These are phyloP conservation scores for Liodrosophila aerea DNA, from an alignment of 2,888 invertebrate genomes.

Conservation along the genomic window DNA sequence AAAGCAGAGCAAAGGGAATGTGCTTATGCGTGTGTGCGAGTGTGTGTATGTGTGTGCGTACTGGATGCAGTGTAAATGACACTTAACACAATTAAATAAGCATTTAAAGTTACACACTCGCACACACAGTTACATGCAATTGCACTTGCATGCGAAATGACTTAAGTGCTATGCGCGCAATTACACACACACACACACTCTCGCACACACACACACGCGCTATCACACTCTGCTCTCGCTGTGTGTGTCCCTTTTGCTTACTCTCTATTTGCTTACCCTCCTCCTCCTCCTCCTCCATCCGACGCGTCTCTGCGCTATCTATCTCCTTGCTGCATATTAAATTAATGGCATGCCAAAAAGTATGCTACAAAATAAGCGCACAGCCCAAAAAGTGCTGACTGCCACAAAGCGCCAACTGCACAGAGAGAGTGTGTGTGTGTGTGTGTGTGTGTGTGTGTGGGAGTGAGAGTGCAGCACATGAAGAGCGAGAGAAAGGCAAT, in stretches of 20 bases:
- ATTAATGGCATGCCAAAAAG: slow-evolving; percentile 70
- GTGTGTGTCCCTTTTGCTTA: neutral
- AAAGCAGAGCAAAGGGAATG: slow-evolving; percentile 4
- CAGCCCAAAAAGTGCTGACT: slow-evolving; percentile 52
- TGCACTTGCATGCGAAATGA: slow-evolving; percentile 31
- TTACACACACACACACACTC: slow-evolving; percentile 34
- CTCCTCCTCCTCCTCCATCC: too few relatives aligned
- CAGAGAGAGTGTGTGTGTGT: neutral
- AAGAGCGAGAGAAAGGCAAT: slow-evolving; percentile 13
- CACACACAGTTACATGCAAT: slow-evolving; percentile 11
- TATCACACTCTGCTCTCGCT: neutral
- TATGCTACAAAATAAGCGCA: slow-evolving; percentile 53
- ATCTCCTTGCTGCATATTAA: slow-evolving; percentile 55
- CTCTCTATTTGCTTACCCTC: neutral
- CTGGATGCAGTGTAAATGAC: slow-evolving; percentile 67
- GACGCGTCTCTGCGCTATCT: neutral
- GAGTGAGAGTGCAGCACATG: neutral
- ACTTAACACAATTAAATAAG: slow-evolving; percentile 78
- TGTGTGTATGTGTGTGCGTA: slow-evolving; percentile 8
- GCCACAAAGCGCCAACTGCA: slow-evolving; percentile 36
- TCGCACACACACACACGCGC: neutral
- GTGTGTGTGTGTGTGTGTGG: too few relatives aligned
- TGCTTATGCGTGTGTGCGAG: slow-evolving; percentile 2
- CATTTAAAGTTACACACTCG: slow-evolving; percentile 65
- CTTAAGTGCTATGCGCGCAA: slow-evolving; percentile 58